These are phyloP conservation scores for Euleptes europaea DNA, from an alignment of 2,113 vertebrate species.

Conservation along the genomic window DNA sequence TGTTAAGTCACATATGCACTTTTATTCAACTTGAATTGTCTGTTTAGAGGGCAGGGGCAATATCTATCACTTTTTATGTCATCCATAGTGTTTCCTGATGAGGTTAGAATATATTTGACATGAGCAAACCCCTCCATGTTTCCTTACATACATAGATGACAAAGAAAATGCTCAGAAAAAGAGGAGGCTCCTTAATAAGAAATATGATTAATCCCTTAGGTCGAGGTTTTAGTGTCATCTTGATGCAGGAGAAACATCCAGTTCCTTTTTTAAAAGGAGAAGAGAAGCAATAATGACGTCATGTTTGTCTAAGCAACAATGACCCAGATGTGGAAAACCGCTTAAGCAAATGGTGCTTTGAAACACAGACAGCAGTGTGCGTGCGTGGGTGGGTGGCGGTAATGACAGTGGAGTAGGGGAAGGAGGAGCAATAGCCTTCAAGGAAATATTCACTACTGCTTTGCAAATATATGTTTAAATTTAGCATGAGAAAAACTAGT, in stretches of 20 bases:
- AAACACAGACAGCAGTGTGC: too few relatives aligned
- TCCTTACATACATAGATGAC: background rate
- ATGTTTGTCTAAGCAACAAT: background rate
- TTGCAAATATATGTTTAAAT: background rate
- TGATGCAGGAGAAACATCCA: background rate
- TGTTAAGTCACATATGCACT: background rate
- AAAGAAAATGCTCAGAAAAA: background rate
- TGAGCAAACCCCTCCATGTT: background rate
- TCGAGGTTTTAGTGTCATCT: background rate
- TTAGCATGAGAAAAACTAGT: background rate
- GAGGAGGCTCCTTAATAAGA: too few relatives aligned
- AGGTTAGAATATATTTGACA: background rate
- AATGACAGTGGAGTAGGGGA: too few relatives aligned
- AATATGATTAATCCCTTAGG: background rate
- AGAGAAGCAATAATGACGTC: rapidly evolving
- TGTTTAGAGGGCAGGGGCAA: background rate
- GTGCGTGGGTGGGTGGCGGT: background rate
- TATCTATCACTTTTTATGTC: background rate
- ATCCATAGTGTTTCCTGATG: rapidly evolving
- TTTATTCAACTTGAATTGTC: constrained; percentile 7
- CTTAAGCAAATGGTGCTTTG: background rate
- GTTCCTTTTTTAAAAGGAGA: background rate
- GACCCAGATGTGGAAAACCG: background rate
- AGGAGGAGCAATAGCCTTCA: background rate
- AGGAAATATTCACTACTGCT: background rate